Conservation (phyloP, 1,140 invertebrate genomes). For the Lordiphosa clarofinis region DNA sequence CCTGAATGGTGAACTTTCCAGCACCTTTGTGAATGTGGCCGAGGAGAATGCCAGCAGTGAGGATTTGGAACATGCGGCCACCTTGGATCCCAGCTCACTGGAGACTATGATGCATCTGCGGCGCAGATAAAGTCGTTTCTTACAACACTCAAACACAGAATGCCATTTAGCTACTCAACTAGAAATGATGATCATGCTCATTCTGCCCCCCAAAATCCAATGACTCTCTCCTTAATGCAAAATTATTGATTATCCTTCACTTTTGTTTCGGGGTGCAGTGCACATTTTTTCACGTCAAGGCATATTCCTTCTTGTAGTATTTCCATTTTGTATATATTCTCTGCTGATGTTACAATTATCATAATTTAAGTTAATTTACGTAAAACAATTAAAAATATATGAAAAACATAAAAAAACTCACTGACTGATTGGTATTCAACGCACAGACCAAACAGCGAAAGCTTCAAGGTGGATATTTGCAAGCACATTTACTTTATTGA, state of each 20-base stretch:
- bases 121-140: constrained; percentile 51
- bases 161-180: constrained; percentile 69
- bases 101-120: constrained; percentile 78
- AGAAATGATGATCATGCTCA: constrained; percentile 42
- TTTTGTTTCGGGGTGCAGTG: background rate
- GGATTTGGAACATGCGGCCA: constrained; percentile 83
- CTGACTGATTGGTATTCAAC: background rate
- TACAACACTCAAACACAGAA: constrained; percentile 11
- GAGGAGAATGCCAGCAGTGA: constrained; percentile 88
- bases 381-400: constrained; percentile 58
- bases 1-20: constrained; percentile 86
- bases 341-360: constrained; percentile 66
- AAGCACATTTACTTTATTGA: too few relatives aligned
- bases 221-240: constrained; percentile 5
- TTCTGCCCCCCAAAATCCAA: constrained; percentile 10
- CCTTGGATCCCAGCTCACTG: constrained; percentile 81
- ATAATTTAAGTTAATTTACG: constrained; percentile 75
- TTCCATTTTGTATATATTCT: constrained; percentile 75
- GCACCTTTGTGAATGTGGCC: constrained; percentile 90
- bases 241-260: constrained; percentile 17
- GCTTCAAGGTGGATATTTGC: too few relatives aligned
- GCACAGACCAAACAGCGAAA: too few relatives aligned
- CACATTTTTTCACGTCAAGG: constrained; percentile 42
- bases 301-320: constrained; percentile 64
- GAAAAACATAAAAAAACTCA: constrained; percentile 12